These are phyloP conservation scores for Leptinotarsa rubiginosa DNA, from an alignment of 2,888 invertebrate genomes.

Conservation along the genomic window DNA sequence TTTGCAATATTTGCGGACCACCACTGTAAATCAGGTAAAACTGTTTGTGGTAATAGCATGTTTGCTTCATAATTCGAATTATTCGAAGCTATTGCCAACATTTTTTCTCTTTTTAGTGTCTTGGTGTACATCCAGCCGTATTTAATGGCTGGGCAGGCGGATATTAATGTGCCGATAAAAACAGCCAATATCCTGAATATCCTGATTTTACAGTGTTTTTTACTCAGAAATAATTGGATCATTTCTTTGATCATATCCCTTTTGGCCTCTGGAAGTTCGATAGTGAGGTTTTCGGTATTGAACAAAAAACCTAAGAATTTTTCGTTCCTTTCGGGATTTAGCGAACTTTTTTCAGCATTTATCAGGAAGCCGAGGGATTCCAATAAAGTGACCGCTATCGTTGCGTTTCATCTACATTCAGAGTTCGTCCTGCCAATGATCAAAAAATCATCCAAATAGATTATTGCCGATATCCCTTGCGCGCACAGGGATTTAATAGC, in stretches of 20 bases:
- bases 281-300: conserved; percentile 23
- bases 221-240: background rate
- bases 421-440: conserved; percentile 31
- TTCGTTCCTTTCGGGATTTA: conserved; percentile 32
- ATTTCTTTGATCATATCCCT: conserved; percentile 8
- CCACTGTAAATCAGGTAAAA: conserved; percentile 1
- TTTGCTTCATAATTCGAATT: background rate
- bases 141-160: conserved; percentile 47
- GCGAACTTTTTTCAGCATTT: conserved; percentile 41
- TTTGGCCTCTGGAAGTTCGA: conserved; percentile 28
- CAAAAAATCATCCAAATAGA: conserved; percentile 45
- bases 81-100: background rate
- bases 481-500: conserved; percentile 35
- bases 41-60: background rate
- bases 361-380: conserved; percentile 40
- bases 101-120: background rate
- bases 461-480: conserved; percentile 37
- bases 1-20: background rate
- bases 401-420: conserved; percentile 17
- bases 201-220: conserved; percentile 23
- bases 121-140: conserved; percentile 29
- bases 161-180: conserved; percentile 38
- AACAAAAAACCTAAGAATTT: conserved; percentile 45
- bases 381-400: conserved; percentile 7
- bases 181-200: no score